Percentiles rank a stretch among this genome's conserved stretches.
phyloP scores from a whole-genome alignment of 1,140 invertebrate genomes.

The Pantala flavescens region DNA sequence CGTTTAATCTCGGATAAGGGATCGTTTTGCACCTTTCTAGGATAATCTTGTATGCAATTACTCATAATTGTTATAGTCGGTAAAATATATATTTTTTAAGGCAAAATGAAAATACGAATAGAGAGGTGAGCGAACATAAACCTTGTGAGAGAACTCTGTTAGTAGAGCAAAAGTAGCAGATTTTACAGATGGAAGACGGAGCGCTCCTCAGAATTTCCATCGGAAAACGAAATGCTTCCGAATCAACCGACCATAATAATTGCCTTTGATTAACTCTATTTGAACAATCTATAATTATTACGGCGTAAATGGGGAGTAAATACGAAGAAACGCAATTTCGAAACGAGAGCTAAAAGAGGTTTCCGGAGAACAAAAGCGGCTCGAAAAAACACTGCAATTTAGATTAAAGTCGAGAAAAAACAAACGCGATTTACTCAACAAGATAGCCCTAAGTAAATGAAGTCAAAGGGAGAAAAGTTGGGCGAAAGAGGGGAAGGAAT shows the following conservation, averaged over 20 bases:
- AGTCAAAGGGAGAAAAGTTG: background rate
- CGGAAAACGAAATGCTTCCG: background rate
- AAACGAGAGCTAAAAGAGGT: background rate
- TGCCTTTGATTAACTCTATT: slow-evolving; percentile 8
- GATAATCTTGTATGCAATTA: no score
- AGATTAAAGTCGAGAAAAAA: background rate
- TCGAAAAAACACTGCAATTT: background rate
- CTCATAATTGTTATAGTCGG: no score
- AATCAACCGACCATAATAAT: background rate
- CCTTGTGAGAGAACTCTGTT: no score
- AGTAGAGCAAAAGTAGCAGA: background rate
- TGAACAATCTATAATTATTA: background rate
- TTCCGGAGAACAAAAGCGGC: background rate
- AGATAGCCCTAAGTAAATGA: slow-evolving; percentile 7
- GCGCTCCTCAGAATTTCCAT: background rate
- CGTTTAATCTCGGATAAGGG: no score
- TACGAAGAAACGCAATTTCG: background rate
- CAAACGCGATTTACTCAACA: slow-evolving; percentile 5
- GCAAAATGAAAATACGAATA: no score
- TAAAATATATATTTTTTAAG: no score
- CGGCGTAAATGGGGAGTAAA: background rate
- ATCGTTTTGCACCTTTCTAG: no score
- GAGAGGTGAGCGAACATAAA: no score
- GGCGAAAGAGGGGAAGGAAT: background rate
- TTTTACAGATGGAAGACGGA: background rate